phyloP scores from a whole-genome alignment of 1,140 invertebrate genomes.

The Drosophila kikkawai region DNA sequence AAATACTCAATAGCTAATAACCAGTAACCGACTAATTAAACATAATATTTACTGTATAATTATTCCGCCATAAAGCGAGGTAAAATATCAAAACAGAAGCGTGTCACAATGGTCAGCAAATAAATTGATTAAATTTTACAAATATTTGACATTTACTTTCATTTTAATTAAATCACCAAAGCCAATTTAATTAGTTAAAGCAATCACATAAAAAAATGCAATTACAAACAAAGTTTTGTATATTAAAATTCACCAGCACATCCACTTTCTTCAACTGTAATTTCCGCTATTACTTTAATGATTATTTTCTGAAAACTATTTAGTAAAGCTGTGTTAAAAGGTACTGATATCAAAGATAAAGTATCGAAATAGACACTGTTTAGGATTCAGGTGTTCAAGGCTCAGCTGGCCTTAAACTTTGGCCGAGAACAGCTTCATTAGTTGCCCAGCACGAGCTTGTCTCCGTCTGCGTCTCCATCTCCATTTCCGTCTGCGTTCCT shows the following conservation, averaged over 20 bases:
- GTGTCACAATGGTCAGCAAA: conserved; percentile 10
- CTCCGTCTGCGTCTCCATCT: conserved; percentile 27
- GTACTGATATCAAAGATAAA: neutral
- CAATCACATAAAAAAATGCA: conserved; percentile 9
- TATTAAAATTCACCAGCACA: neutral
- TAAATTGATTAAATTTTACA: conserved; percentile 32
- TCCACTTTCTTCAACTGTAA: neutral
- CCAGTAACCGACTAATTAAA: neutral
- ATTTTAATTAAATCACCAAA: conserved; percentile 54
- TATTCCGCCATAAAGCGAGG: neutral
- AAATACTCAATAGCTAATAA: neutral
- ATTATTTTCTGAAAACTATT: no score
- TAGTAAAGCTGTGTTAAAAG: neutral
- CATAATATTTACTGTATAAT: conserved; percentile 9
- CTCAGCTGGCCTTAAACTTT: conserved; percentile 20
- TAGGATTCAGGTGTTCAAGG: conserved; percentile 34
- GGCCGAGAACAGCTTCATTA: conserved; percentile 70
- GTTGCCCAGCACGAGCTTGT: conserved; percentile 66
- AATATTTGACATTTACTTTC: conserved; percentile 55
- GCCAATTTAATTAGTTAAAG: conserved; percentile 37
- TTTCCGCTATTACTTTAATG: neutral
- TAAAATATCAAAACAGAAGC: conserved; percentile 11
- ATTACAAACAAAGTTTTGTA: conserved; percentile 4
- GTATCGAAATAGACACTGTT: conserved; percentile 1
- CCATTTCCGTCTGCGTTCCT: conserved; percentile 33